phyloP scores from a whole-genome alignment of 2,888 invertebrate genomes.

The Beris chalybata region DNA sequence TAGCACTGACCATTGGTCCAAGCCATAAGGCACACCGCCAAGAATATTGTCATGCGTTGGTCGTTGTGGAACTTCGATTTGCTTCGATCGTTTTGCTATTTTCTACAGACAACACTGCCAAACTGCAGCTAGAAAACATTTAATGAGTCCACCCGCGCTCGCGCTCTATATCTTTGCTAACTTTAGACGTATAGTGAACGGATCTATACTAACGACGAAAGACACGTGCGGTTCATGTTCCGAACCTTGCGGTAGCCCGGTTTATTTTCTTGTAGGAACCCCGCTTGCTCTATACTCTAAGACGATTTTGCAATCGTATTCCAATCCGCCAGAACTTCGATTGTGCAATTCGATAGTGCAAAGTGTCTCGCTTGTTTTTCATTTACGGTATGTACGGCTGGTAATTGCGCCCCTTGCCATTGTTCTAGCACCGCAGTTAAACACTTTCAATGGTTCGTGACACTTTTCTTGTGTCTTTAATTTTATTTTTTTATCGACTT shows the following conservation, averaged over 20 bases:
- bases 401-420: slow-evolving; percentile 11
- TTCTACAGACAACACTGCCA: too few species aligned
- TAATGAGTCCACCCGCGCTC: too few species aligned
- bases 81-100: not conserved
- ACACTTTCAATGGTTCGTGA: not conserved
- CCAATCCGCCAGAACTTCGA: slow-evolving; percentile 5
- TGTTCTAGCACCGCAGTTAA: slow-evolving; percentile 8
- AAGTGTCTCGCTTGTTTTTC: not conserved
- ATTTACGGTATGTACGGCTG: too few species aligned
- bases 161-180: not conserved
- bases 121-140: too few species aligned
- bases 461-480: too few species aligned
- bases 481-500: too few species aligned
- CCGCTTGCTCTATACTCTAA: not conserved
- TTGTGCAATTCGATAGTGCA: slow-evolving; percentile 8
- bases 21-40: slow-evolving; percentile 10
- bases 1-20: not conserved
- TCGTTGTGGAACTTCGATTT: not conserved
- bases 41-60: slow-evolving; percentile 6
- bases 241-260: not conserved
- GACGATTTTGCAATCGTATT: not conserved
- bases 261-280: not conserved
- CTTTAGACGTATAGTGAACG: not conserved
- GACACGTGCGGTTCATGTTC: slow-evolving; percentile 7
- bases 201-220: not conserved